Conservation (phyloP, 2,113 vertebrate genomes). For the Microcebus ravelobensis region DNA sequence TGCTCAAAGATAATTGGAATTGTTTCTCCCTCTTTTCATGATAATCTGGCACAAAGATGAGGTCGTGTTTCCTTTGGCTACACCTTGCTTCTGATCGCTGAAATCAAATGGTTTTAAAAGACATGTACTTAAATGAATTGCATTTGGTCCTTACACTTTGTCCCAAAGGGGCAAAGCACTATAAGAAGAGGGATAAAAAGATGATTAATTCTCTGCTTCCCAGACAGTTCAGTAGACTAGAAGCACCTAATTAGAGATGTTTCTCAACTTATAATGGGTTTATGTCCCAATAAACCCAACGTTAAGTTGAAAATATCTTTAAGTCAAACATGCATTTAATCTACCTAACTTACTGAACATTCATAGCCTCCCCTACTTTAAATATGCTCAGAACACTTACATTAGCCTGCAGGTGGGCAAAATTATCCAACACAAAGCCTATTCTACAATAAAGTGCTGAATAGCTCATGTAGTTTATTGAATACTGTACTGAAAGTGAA, state of each 20-base stretch:
- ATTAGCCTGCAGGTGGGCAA: background rate
- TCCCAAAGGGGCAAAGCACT: background rate
- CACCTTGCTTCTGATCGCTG: background rate
- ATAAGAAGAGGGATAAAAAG: background rate
- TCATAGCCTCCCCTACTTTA: background rate
- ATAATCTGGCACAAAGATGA: background rate
- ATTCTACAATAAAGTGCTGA: background rate
- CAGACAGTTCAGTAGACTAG: background rate
- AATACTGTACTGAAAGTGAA: background rate
- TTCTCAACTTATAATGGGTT: background rate
- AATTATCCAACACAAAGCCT: background rate
- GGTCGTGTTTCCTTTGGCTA: background rate
- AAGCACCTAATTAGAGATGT: background rate
- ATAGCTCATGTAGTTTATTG: background rate
- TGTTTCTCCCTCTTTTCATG: background rate
- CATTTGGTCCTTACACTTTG: background rate
- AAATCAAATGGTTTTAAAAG: conserved; percentile 6
- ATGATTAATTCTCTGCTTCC: background rate
- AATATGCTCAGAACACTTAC: background rate
- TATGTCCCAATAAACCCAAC: background rate
- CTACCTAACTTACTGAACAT: background rate
- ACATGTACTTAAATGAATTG: background rate
- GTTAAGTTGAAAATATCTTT: background rate
- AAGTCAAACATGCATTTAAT: background rate
- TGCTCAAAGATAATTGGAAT: background rate